Evolutionary conservation across 64 coral and sea anemone genomes (phyloP), one percentile per base, ranked within the genome.

Genomic region (Pocillopora verrucosa): DNA sequence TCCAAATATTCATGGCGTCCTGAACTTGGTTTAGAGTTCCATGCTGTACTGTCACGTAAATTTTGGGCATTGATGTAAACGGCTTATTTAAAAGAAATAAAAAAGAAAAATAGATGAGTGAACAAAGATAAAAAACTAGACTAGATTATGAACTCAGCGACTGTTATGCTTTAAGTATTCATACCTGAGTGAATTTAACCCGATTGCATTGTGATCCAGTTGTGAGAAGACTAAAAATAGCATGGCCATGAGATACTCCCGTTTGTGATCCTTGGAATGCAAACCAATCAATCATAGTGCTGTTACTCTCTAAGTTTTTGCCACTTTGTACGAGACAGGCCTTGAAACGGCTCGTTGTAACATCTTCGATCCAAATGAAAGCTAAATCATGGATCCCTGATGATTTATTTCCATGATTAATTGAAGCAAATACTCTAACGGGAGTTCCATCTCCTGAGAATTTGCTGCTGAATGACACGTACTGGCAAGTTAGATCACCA

Each of bases 351-450:
- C 9, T 37, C 5, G 60, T 63, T 59, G 79, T 16, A 13, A 81
- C 22, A 19, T 81, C 79, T 81, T 81, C 79, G 2, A 81, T 60
- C 79, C 79, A 81, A 6, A 63, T 4, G 34, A 81, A 58, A 61
- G 26, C 26, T 9, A 60, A 17, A 63, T 63, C 34, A 35, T 81
- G 79, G 15, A 81, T 58, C 19, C 34, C 0, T 16, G 26, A 16
- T 62, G 79, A 81, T 6, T 36, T 9, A 34, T 63, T 63, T 15
- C 59, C 24, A 26, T 81, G 79, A 35, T 35, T 81, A 15, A 81
- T 60, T 62, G 79, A 63, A 11, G 59, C 59, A 63, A 81, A 81
- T 26, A 81, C 79, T 15, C 79, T n/a, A 0, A 81, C 59, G 30
- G 79, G 79, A 6, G 24, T 61, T 61, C 34, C n/a, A 4, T 51